Base-by-base conservation (phyloP, 2,888 invertebrate species). In the Eulithis testata region DNA sequence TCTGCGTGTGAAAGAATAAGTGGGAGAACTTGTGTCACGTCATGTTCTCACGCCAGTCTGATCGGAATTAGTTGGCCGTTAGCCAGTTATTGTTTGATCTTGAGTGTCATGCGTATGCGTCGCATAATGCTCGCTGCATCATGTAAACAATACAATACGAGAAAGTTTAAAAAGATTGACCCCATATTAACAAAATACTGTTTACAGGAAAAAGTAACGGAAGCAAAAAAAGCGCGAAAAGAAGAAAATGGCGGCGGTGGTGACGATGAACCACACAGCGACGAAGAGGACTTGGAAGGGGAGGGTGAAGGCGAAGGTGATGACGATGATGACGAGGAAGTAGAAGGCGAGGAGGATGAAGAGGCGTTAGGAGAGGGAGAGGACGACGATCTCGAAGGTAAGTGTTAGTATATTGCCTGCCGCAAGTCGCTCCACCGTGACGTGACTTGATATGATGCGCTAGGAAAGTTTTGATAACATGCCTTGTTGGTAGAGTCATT, bases 211-310 rank as follows among this genome's bases (percentile, higher is more conserved):
- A 96, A 96, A 91, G 93, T 93, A 73, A 95, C 96, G 65, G 96
- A 96, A 68, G 94, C 95, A 74, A 96, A 96, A 93, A 96, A 96
- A 91, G 95, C 95, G 90, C 96, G 96, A 93, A 96, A 96, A 91
- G 96, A 96, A 83, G 96, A 96, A 84, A 96, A 96, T 80, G 96
- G 96, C 43, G 96, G 95, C 63, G 95, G 95, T 36, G 94, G 93
- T 47, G 94, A 94, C 8, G 94, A 94, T 31, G 95, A 95, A 68
- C 90, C 90, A 70, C 94, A 94, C 77, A 94, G 94, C 76, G 94
- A 96, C 75, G 96, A 95, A 57, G 96, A 95, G 65, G 96, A 95
- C 69, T 94, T 95, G 65, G 95, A 95, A 65, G 94, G 93, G 62
- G 95, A 95, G 68, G 94, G 93, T 60, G 63, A 63, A 64, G 94